phyloP scores from a whole-genome alignment of 2,888 invertebrate species.

The Acanthococcus lagerstroemiae region DNA sequence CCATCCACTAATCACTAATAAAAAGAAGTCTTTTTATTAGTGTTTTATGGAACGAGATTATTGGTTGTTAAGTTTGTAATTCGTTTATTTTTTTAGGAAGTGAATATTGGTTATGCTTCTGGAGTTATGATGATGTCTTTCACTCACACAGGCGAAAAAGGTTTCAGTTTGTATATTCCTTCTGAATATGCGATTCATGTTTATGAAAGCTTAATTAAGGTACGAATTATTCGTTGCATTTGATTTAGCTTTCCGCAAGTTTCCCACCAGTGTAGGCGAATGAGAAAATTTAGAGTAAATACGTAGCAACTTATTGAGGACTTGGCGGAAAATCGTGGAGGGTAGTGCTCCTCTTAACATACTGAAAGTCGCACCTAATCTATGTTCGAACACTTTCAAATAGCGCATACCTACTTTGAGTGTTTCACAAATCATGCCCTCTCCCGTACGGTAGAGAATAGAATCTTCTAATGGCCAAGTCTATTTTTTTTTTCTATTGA shows the following conservation, averaged over 20 bases:
- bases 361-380: no score
- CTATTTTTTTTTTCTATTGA: no score
- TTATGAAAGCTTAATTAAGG: constrained; percentile 55
- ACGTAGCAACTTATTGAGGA: background rate
- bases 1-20: no score
- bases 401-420: no score
- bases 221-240: constrained; percentile 35
- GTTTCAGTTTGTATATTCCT: constrained; percentile 58
- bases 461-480: no score
- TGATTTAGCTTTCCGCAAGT: background rate
- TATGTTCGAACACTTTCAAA: no score
- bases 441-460: no score
- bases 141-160: constrained; percentile 61
- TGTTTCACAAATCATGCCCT: no score
- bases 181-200: constrained; percentile 65
- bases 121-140: constrained; percentile 60
- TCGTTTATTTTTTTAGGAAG: constrained; percentile 42
- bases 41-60: no score
- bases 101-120: constrained; percentile 58
- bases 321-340: background rate
- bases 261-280: constrained; percentile 2
- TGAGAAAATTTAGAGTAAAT: background rate
- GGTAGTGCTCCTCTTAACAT: no score
- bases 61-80: background rate
- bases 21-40: no score